Evolutionary conservation across 64 coral and sea anemone genomes (phyloP).

Genomic region (Astreopora myriophthalma): DNA sequence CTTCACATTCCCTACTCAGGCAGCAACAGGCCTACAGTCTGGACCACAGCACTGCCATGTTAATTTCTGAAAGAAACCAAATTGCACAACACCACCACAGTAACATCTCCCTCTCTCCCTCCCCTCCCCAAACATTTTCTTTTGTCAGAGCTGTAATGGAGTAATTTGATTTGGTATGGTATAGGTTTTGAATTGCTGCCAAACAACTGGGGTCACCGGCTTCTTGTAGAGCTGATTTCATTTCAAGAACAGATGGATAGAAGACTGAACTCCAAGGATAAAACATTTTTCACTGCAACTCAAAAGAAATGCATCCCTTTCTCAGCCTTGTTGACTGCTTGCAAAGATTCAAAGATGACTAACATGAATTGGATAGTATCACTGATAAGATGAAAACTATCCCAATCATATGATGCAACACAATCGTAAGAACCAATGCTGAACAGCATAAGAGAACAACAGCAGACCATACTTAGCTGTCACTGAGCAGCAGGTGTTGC

Average conservation of each 20-base stretch:
- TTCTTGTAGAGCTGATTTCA: not conserved
- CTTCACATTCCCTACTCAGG: no score
- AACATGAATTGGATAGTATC: not conserved
- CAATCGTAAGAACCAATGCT: not conserved
- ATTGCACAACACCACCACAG: not conserved
- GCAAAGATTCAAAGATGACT: not conserved
- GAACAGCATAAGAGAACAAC: not conserved
- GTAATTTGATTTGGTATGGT: not conserved
- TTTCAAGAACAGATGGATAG: not conserved
- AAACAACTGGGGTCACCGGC: not conserved
- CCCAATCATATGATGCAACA: not conserved
- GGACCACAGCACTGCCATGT: not conserved
- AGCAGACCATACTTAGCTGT: constrained; percentile 37
- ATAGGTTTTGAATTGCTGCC: not conserved
- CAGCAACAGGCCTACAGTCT: not conserved
- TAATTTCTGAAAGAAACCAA: not conserved
- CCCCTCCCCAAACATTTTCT: not conserved
- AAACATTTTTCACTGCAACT: no score
- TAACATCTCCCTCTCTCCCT: not conserved
- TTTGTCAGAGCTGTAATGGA: not conserved
- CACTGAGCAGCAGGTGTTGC: constrained; percentile 36
- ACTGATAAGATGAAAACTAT: not conserved
- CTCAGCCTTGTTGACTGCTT: not conserved
- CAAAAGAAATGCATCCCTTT: not conserved
- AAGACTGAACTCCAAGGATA: not conserved